Conservation (phyloP, 1,140 invertebrate genomes). For the Polypedilum vanderplanki region DNA sequence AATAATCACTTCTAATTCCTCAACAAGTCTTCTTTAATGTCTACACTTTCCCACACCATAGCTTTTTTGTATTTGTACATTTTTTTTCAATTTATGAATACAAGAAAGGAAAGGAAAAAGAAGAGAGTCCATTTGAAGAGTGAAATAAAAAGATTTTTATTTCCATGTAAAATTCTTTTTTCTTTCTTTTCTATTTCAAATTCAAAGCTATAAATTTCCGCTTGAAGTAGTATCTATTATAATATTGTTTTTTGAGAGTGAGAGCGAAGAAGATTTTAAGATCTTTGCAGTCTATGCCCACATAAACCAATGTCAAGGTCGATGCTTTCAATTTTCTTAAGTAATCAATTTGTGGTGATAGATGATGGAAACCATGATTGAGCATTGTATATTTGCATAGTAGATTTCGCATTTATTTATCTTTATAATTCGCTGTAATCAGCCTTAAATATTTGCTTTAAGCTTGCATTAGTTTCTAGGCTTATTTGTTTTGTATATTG, state of each 20-base stretch:
- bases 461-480: background rate
- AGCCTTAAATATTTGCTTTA: background rate
- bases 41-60: too few relatives aligned
- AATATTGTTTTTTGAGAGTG: background rate
- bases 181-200: too few relatives aligned
- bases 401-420: background rate
- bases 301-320: constrained; percentile 6
- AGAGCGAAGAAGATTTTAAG: too few relatives aligned
- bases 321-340: background rate
- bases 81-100: background rate
- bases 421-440: background rate
- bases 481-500: background rate
- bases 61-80: too few relatives aligned
- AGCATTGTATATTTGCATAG: background rate
- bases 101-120: background rate
- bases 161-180: background rate
- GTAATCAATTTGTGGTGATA: background rate
- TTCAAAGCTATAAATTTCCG: background rate
- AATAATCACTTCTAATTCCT: background rate
- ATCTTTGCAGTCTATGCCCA: background rate
- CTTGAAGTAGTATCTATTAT: background rate
- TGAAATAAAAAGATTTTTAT: background rate
- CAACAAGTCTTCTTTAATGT: background rate
- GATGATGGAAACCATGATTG: background rate
- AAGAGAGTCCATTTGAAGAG: background rate